Conservation (phyloP, 2,797 vertebrate genomes). For the Morelia viridis region DNA sequence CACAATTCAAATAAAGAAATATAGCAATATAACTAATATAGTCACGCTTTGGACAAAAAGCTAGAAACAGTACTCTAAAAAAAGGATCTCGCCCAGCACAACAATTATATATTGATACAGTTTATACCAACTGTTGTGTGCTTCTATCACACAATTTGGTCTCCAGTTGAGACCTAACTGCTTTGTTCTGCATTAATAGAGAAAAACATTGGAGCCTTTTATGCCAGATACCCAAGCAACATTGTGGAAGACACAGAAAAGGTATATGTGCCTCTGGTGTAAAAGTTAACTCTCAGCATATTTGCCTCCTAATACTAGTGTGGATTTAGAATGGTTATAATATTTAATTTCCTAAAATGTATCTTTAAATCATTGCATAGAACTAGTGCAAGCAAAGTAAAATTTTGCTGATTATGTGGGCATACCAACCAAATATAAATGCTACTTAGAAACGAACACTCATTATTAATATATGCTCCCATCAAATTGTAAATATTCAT, state of each 20-base stretch:
- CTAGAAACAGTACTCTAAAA: no score
- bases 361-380: conserved; percentile 42
- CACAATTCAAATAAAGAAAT: no score
- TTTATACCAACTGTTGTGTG: neutral
- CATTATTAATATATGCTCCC: neutral
- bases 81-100: no score
- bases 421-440: conserved; percentile 37
- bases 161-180: neutral
- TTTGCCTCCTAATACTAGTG: conserved; percentile 61
- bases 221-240: neutral
- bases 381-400: conserved; percentile 59
- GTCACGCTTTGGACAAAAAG: no score
- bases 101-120: no score
- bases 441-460: neutral
- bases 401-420: conserved; percentile 47
- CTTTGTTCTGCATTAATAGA: neutral
- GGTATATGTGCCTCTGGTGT: neutral
- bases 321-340: conserved; percentile 57
- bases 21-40: no score
- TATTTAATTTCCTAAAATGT: conserved; percentile 54
- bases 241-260: no score
- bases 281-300: conserved; percentile 54
- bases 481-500: neutral
- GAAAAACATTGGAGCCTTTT: neutral
- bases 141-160: neutral